Evolutionary conservation across 2,888 invertebrate species (phyloP).

Genomic region (Polietes domitor): DNA sequence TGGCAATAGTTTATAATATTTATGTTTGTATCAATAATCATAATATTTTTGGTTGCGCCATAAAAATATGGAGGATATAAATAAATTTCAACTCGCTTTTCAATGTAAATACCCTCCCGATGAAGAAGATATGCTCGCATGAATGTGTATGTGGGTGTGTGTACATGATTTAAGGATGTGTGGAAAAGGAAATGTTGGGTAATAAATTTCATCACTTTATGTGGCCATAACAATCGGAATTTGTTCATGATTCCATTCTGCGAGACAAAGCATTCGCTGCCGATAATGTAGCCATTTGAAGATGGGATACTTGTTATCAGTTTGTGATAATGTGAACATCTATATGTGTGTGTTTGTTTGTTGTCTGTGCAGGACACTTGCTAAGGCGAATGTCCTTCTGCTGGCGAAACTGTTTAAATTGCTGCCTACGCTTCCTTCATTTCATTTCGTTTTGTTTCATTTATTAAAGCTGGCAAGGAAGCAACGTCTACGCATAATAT

Average conservation of each 20-base stretch:
- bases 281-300: constrained; percentile 1
- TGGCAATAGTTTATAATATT: constrained; percentile 60
- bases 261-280: neutral
- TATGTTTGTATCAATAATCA: constrained; percentile 65
- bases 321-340: too few species aligned
- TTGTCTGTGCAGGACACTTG: neutral
- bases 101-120: neutral
- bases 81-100: constrained; percentile 43
- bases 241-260: constrained; percentile 37
- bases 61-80: constrained; percentile 57
- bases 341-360: neutral
- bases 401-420: neutral
- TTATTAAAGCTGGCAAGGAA: constrained; percentile 33
- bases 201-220: constrained; percentile 69
- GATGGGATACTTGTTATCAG: constrained; percentile 16
- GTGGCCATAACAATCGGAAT: constrained; percentile 69
- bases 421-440: neutral
- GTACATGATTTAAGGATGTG: constrained; percentile 34
- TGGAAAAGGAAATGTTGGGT: constrained; percentile 29
- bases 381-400: constrained; percentile 12
- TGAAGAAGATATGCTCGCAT: neutral
- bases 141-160: too few species aligned
- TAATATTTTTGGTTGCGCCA: constrained; percentile 67
- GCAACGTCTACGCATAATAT: constrained; percentile 63
- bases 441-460: neutral